These are phyloP conservation scores for Pyrochroa serraticornis DNA, from an alignment of 2,888 invertebrate genomes.

Conservation along the genomic window DNA sequence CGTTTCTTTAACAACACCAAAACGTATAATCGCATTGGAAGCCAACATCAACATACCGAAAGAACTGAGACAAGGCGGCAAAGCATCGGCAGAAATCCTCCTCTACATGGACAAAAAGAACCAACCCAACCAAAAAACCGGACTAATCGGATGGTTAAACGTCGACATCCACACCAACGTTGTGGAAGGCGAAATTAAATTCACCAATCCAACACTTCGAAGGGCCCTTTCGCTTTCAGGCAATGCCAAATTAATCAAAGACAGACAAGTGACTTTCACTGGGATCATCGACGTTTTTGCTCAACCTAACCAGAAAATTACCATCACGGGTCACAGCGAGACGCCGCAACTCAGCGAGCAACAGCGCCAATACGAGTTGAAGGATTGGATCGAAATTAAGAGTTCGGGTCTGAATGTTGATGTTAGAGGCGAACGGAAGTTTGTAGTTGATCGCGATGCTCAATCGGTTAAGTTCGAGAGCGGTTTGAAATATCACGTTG, in stretches of 20 bases:
- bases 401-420: constrained; percentile 57
- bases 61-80: constrained; percentile 58
- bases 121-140: constrained; percentile 72
- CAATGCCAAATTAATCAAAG: background rate
- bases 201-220: constrained; percentile 71
- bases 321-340: constrained; percentile 48
- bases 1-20: constrained; percentile 70
- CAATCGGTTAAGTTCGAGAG: constrained; percentile 32
- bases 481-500: constrained; percentile 37
- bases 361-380: constrained; percentile 52
- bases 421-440: constrained; percentile 36
- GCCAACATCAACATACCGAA: constrained; percentile 45
- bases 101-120: constrained; percentile 75
- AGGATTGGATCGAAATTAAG: constrained; percentile 53
- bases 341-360: constrained; percentile 28
- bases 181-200: constrained; percentile 64
- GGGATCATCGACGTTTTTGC: constrained; percentile 64
- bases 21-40: constrained; percentile 70
- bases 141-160: constrained; percentile 63
- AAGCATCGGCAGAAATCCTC: constrained; percentile 66
- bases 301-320: constrained; percentile 64
- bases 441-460: constrained; percentile 30
- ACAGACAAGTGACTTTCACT: background rate
- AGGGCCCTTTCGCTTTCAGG: constrained; percentile 46
- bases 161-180: constrained; percentile 59